Percentiles rank a stretch among this genome's conserved stretches.
These are phyloP conservation scores for Sardinella longiceps DNA, from an alignment of 2,797 vertebrate species.

Conservation along the genomic window DNA sequence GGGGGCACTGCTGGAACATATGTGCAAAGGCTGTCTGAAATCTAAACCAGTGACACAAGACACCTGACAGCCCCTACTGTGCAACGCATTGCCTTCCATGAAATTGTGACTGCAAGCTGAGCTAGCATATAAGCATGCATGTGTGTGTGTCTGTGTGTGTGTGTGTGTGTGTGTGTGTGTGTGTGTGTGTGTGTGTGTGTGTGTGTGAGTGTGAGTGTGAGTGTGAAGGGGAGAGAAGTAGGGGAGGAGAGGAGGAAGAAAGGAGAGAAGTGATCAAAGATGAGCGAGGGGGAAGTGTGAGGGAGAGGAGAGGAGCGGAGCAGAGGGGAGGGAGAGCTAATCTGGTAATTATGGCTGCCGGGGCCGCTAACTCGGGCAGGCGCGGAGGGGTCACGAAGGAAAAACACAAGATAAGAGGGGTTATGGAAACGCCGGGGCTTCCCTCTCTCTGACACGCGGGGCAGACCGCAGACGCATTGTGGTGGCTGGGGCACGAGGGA, in stretches of 20 bases:
- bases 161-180: background rate
- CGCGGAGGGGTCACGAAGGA: slow-evolving; percentile 53
- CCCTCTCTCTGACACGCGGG: slow-evolving; percentile 19
- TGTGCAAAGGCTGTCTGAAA: background rate
- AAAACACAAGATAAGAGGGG: slow-evolving; percentile 57
- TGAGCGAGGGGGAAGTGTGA: slow-evolving; percentile 2
- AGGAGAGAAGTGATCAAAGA: background rate
- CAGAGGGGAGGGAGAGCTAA: slow-evolving; percentile 51
- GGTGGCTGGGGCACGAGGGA: slow-evolving; percentile 9
- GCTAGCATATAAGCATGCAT: slow-evolving; percentile 30
- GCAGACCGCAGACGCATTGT: slow-evolving; percentile 40
- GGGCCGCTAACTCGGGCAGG: slow-evolving; percentile 46
- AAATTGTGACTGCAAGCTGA: slow-evolving; percentile 17
- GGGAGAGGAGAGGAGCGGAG: slow-evolving; percentile 17
- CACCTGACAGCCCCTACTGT: slow-evolving; percentile 20
- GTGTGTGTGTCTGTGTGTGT: background rate
- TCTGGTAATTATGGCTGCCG: slow-evolving; percentile 58
- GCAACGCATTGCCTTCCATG: slow-evolving; percentile 9
- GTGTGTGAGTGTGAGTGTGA: background rate
- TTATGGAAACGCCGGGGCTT: slow-evolving; percentile 55
- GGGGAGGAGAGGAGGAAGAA: background rate
- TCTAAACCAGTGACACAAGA: slow-evolving; percentile 21
- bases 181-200: background rate
- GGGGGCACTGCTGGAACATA: background rate
- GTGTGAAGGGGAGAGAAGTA: background rate